Percentiles rank a stretch among this genome's conserved stretches.
phyloP scores from a whole-genome alignment of 1,140 invertebrate genomes.

The Zophobas morio region DNA sequence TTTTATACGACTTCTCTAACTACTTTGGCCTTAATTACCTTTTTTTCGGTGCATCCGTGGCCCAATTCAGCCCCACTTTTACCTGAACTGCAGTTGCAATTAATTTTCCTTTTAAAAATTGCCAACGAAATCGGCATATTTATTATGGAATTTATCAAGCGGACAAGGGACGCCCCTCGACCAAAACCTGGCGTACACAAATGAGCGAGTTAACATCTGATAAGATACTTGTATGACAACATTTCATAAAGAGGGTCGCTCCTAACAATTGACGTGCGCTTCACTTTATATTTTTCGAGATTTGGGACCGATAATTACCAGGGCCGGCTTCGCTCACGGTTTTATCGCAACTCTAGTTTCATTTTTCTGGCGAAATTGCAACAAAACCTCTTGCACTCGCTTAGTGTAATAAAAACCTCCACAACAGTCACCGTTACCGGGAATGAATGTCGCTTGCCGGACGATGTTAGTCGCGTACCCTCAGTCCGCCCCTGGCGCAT shows the following conservation, averaged over 20 bases:
- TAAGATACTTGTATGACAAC: conserved; percentile 62
- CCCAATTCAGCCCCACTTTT: neutral
- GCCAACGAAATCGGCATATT: conserved; percentile 7
- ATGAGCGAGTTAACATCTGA: conserved; percentile 61
- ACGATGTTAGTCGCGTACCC: neutral
- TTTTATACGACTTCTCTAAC: no score
- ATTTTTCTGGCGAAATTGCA: no score
- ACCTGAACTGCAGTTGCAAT: neutral
- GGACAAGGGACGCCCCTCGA: conserved; percentile 11
- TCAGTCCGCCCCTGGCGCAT: conserved; percentile 51
- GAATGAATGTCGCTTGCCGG: neutral
- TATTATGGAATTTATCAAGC: conserved; percentile 27
- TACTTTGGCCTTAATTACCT: no score
- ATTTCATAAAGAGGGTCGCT: conserved; percentile 60
- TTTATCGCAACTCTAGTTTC: neutral
- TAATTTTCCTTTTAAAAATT: neutral
- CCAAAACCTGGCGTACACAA: conserved; percentile 46
- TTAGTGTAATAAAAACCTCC: no score
- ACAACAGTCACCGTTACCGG: no score
- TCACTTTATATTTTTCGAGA: conserved; percentile 58
- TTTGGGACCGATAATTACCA: conserved; percentile 55
- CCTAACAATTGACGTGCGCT: conserved; percentile 61
- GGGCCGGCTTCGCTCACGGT: conserved; percentile 37
- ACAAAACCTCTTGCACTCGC: no score
- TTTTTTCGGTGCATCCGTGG: no score